Evolutionary conservation across 2,113 vertebrate species (phyloP), one percentile per base, ranked within the genome.

Genomic region (Cephalopholis sonnerati): DNA sequence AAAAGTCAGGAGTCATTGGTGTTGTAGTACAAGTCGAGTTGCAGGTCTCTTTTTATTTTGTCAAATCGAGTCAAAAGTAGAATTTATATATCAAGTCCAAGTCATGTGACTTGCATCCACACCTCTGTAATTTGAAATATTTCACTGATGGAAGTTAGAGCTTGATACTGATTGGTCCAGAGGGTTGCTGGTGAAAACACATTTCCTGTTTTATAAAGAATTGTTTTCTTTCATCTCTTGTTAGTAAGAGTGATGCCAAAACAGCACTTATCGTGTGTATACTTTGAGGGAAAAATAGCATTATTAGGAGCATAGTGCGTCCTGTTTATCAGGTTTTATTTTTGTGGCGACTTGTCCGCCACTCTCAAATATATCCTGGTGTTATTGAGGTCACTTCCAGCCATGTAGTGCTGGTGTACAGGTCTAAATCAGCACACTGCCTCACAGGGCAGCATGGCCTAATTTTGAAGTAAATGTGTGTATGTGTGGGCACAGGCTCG

Each of bases 371-470:
- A 48, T 67, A 22, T 77, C 62, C 63, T 20, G 61, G 24, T 62
- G 65, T 78, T 91, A 81, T 86, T 57, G 81, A 87, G 88, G 87
- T 79, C 73, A 27, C 61, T 22, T 84, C 59, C 86, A 80, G 66
- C 73, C 81, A 77, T 67, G 76, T 79, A 50, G 73, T 11, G 8
- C 61, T 70, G 46, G n/a, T 66, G 67, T 59, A 81, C 83, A 82
- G 81, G 74, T 91, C 88, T 89, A 90, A 92, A 90, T 87, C 80
- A 55, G 90, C 81, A 79, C 83, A 65, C 63, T 78, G 84, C 85
- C 83, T 91, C 90, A 83, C 81, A 87, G 89, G 83, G 82, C 89
- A 87, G 50, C 75, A 27, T 92, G 92, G 86, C 90, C 91, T 90
- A 83, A 79, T 92, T 93, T 77, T 86, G 20, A 82, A 89, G 77